These are phyloP conservation scores for Eudemis profundana DNA, from an alignment of 2,888 invertebrate genomes.

Conservation along the genomic window DNA sequence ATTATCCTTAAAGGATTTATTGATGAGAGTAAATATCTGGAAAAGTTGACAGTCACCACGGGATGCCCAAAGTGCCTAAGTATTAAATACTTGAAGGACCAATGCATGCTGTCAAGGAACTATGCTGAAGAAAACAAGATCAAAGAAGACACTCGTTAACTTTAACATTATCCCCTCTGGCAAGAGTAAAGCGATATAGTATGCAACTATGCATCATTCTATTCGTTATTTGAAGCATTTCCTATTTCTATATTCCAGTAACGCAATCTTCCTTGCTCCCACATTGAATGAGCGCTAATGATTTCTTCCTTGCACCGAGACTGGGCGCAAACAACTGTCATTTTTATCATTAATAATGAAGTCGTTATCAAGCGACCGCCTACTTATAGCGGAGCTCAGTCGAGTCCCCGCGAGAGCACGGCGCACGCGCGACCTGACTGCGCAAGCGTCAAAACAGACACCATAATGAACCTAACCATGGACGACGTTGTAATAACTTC, in stretches of 20 bases:
- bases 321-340: slow-evolving; percentile 62
- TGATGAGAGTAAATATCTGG: no score
- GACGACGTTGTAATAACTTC: slow-evolving; percentile 43
- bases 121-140: no score
- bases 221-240: background rate
- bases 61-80: no score
- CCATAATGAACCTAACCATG: slow-evolving; percentile 53
- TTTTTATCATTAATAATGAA: slow-evolving; percentile 77
- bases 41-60: no score
- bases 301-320: slow-evolving; percentile 47
- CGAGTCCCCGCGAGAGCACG: slow-evolving; percentile 50
- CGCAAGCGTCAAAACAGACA: slow-evolving; percentile 54
- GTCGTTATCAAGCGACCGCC: slow-evolving; percentile 75
- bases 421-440: slow-evolving; percentile 41
- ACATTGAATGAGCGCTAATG: slow-evolving; percentile 22
- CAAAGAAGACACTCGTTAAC: no score
- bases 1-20: no score
- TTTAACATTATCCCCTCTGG: no score
- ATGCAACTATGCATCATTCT: background rate
- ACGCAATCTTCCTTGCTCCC: slow-evolving; percentile 8
- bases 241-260: slow-evolving; percentile 2
- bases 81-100: no score
- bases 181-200: background rate
- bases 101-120: no score
- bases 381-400: slow-evolving; percentile 69